Percentiles rank a stretch among this genome's conserved stretches.
These are phyloP conservation scores for Chloroclysta siterata DNA, from an alignment of 2,888 invertebrate genomes.

Conservation along the genomic window DNA sequence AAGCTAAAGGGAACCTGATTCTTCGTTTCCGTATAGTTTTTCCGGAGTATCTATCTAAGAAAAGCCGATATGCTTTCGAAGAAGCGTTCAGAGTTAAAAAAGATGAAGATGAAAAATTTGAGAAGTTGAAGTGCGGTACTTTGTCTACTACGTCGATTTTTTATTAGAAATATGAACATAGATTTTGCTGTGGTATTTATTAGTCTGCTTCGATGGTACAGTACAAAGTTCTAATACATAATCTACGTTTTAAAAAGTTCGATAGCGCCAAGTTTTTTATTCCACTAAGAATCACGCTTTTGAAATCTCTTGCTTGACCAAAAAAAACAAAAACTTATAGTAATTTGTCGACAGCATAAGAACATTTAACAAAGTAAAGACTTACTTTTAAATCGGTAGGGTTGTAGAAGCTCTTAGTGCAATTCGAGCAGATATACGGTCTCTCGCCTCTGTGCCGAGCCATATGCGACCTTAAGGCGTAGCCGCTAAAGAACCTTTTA, in stretches of 20 bases:
- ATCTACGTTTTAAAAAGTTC: too few species aligned
- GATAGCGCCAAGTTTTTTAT: too few species aligned
- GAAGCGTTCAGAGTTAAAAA: constrained; percentile 68
- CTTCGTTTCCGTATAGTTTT: constrained; percentile 86
- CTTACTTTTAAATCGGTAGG: constrained; percentile 85
- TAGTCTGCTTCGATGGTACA: background rate
- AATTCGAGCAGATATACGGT: constrained; percentile 83
- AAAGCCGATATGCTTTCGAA: constrained; percentile 71
- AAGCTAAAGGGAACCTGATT: constrained; percentile 88
- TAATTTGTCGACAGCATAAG: background rate
- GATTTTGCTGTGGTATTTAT: background rate
- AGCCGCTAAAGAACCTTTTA: constrained; percentile 79
- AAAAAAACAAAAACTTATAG: background rate
- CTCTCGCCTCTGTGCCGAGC: constrained; percentile 80
- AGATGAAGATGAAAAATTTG: constrained; percentile 67
- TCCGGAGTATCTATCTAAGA: constrained; percentile 74
- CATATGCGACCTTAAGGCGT: constrained; percentile 80
- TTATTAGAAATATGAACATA: constrained; percentile 20
- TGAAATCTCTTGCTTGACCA: too few species aligned
- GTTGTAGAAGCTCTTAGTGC: constrained; percentile 84
- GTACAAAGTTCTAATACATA: too few species aligned
- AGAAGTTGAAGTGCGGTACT: constrained; percentile 67
- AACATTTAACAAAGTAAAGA: background rate
- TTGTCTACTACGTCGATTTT: constrained; percentile 56
- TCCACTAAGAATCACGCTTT: too few species aligned